A percentile compares a stretch with the other conserved stretches of the same genome.
Conservation (phyloP, 2,113 vertebrate species). For the Centropus bengalensis region DNA sequence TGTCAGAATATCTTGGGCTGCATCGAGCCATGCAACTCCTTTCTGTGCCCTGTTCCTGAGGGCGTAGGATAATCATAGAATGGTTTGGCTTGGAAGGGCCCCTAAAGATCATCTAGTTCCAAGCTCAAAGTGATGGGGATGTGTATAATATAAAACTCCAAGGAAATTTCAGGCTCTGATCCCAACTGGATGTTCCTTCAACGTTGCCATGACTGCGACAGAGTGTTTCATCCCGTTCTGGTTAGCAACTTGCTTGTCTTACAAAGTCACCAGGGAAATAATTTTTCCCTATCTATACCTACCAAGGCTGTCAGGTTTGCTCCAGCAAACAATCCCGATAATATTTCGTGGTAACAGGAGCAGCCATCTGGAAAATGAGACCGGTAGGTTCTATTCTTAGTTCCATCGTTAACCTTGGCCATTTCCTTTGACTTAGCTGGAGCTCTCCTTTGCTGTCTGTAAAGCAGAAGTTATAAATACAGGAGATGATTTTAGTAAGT, state of each 20-base stretch:
- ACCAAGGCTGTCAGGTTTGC: constrained; percentile 40
- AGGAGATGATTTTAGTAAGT: constrained; percentile 16
- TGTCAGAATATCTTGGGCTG: background rate
- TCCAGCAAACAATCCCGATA: constrained; percentile 54
- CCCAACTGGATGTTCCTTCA: constrained; percentile 57
- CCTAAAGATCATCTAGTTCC: too few relatives aligned
- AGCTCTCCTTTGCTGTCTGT: constrained; percentile 1
- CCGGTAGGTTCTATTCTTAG: constrained; percentile 40
- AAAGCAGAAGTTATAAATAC: constrained; percentile 35
- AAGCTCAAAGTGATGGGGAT: too few relatives aligned
- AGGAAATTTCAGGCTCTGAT: constrained; percentile 36
- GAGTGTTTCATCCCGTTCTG: constrained; percentile 68
- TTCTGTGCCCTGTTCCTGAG: background rate
- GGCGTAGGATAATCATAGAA: too few relatives aligned
- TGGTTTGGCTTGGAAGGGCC: too few relatives aligned
- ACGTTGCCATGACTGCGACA: constrained; percentile 69
- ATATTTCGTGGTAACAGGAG: constrained; percentile 19
- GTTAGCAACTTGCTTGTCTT: constrained; percentile 60
- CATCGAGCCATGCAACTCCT: background rate
- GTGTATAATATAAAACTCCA: background rate
- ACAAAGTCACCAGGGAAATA: constrained; percentile 59
- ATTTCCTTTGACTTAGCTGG: constrained; percentile 5
- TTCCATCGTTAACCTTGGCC: constrained; percentile 47
- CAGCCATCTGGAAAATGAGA: constrained; percentile 62
- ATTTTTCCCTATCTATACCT: constrained; percentile 54